Evolutionary conservation across 2,888 invertebrate species (phyloP), one percentile per base, ranked within the genome.

Genomic region (Sinodicranocentrus sp.): DNA sequence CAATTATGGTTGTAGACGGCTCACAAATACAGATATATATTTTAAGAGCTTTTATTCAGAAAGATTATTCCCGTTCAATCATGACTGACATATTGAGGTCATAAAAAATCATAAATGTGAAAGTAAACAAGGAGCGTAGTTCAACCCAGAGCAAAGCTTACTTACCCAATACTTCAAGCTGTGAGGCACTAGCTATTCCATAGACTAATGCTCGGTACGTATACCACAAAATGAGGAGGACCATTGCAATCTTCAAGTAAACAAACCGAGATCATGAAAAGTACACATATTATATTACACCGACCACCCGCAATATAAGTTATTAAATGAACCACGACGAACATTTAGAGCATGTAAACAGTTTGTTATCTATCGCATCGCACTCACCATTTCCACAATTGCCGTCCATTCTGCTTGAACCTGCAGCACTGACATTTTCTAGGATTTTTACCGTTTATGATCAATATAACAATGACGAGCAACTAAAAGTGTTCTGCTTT

Each of bases 401-500:
- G 85, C 85, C n/a, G 85, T 76, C 85, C 85, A 85, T 75, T 85
- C 85, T 21, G 85, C 85, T 70, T 85, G 85, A 19, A 85, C 82
- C 82, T 85, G 85, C 19, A 85, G 65, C 15, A 85, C 80, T 28
- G 85, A 85, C 85, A 85, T 85, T 85, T 61, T 82, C 75, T 70
- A 82, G 82, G 75, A 68, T 33, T n/a, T n/a, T n/a, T n/a, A n/a
- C n/a, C n/a, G n/a, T n/a, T n/a, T n/a, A n/a, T n/a, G n/a, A n/a
- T n/a, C n/a, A n/a, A n/a, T n/a, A n/a, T n/a, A n/a, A n/a, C n/a
- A n/a, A n/a, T n/a, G n/a, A n/a, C n/a, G n/a, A n/a, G n/a, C n/a
- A n/a, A n/a, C n/a, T n/a, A 13, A 39, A 39, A 8, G 39, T 39
- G 8, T 39, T 39, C 39, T 39, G 39, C 39, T 13, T 39, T 39